Conservation (phyloP, 2,113 vertebrate genomes). For the Dascyllus trimaculatus region DNA sequence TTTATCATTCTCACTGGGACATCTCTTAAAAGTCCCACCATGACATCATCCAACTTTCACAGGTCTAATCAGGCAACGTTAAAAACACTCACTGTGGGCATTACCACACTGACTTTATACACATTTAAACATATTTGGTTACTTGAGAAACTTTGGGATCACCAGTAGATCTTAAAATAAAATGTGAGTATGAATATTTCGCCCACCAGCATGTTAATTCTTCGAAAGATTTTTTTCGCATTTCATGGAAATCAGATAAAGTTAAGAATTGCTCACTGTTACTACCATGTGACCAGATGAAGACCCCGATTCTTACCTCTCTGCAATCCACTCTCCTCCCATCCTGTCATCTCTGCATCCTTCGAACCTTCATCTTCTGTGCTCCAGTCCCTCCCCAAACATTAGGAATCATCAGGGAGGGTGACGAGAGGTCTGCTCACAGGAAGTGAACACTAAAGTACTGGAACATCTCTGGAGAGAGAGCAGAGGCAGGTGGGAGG, state of each 20-base stretch:
- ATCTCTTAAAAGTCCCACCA: too few relatives aligned
- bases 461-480: constrained; percentile 36
- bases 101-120: too few relatives aligned
- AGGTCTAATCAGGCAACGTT: neutral
- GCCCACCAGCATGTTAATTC: neutral
- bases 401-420: constrained; percentile 49
- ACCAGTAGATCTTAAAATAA: too few relatives aligned
- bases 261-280: too few relatives aligned
- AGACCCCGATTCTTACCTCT: constrained; percentile 9
- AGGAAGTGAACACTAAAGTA: constrained; percentile 34
- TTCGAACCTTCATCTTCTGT: neutral
- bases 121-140: neutral
- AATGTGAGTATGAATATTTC: neutral
- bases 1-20: too few relatives aligned
- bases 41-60: neutral
- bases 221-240: too few relatives aligned
- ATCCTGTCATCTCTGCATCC: neutral
- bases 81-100: neutral
- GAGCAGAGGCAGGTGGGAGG: neutral
- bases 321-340: neutral
- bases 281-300: neutral
- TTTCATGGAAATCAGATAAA: too few relatives aligned
- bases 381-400: constrained; percentile 21
- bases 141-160: neutral
- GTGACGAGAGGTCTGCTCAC: constrained; percentile 31